phyloP scores from a whole-genome alignment of 2,797 vertebrate genomes.

The Poecilia picta region DNA sequence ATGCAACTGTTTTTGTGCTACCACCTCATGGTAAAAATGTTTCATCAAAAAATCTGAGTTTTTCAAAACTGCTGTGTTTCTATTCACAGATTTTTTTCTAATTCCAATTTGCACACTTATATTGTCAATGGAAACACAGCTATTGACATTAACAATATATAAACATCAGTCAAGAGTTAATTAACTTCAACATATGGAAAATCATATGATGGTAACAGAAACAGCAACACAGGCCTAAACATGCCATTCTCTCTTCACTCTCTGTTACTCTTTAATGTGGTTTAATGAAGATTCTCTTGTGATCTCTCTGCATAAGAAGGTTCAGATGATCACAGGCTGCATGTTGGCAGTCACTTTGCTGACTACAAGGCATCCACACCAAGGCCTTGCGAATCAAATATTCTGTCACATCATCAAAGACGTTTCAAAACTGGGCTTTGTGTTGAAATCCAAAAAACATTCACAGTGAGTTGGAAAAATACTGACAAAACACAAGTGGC shows the following conservation, averaged over 20 bases:
- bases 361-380: slow-evolving; percentile 19
- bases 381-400: slow-evolving; percentile 40
- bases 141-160: not conserved
- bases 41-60: no score
- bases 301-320: slow-evolving; percentile 6
- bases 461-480: not conserved
- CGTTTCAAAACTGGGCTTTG: slow-evolving; percentile 19
- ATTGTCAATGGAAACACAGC: no score
- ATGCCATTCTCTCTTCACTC: not conserved
- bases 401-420: slow-evolving; percentile 62
- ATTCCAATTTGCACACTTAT: no score
- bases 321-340: slow-evolving; percentile 41
- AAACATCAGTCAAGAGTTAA: not conserved
- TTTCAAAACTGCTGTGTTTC: no score
- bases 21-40: no score
- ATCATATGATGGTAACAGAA: not conserved
- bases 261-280: not conserved
- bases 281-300: slow-evolving; percentile 4
- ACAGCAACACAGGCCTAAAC: not conserved
- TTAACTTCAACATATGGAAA: not conserved
- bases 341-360: slow-evolving; percentile 25
- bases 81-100: no score
- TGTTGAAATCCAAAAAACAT: slow-evolving; percentile 20
- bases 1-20: no score
- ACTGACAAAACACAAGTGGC: slow-evolving; percentile 9